Evolutionary conservation across 2,113 vertebrate genomes (phyloP).

Genomic region (Tachycineta bicolor): DNA sequence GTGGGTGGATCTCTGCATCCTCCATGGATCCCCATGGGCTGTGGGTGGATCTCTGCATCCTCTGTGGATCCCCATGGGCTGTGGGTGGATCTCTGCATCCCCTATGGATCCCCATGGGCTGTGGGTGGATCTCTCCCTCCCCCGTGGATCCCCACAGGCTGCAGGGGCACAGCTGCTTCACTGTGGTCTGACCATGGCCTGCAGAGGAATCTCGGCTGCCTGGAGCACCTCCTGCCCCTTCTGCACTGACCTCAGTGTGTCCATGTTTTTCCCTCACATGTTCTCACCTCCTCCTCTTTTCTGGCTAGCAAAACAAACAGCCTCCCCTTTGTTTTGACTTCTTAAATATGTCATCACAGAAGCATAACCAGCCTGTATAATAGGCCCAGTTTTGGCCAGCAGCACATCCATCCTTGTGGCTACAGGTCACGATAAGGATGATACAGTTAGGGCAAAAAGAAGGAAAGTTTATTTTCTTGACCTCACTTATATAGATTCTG

Average conservation of each 20-base stretch:
- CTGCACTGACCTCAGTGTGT: neutral
- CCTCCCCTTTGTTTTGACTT: neutral
- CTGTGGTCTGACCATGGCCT: neutral
- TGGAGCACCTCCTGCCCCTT: neutral
- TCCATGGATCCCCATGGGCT: too few relatives aligned
- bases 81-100: neutral
- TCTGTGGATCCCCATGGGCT: neutral
- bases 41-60: neutral
- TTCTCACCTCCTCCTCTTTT: neutral
- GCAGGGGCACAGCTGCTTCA: neutral
- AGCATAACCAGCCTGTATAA: accelerated
- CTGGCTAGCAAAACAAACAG: neutral
- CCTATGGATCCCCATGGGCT: neutral
- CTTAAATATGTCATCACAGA: too few relatives aligned
- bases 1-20: too few relatives aligned
- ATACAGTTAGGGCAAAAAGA: too few relatives aligned
- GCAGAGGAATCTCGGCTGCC: neutral
- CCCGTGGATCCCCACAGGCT: neutral
- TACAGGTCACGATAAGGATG: too few relatives aligned
- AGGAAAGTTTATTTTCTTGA: too few relatives aligned
- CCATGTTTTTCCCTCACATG: neutral
- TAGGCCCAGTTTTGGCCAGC: neutral
- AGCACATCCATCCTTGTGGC: neutral
- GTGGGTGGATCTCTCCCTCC: neutral
- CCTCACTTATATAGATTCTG: too few relatives aligned